Evolutionary conservation across 92 coral and sea anemone species (phyloP), one percentile per base, ranked within the genome.

Genomic region (Anthopleura xanthogrammica): DNA sequence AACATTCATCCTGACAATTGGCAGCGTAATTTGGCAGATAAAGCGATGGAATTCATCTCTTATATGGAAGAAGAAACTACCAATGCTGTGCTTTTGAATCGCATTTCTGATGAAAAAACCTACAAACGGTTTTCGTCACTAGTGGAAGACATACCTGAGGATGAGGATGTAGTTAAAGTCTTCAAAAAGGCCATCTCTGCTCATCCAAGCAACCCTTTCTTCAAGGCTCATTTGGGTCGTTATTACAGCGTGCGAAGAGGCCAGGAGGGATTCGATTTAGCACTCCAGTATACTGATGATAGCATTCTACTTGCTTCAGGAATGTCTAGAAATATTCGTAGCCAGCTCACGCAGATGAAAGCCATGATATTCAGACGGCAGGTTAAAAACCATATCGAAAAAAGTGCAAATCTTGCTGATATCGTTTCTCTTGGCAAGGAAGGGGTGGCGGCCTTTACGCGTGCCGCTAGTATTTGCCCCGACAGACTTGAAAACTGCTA

Each of bases 261-360:
- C 12, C 24, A 57, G 0, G 80, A 84, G 41, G 94, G 94, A 13
- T 85, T 91, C 56, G 77, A 80, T 0, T 23, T 39, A 19, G 94
- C 91, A 3, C 50, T 43, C 50, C 4, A 43, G 50, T 43, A 43
- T 43, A 91, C 94, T 0, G 83, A 91, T 58, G 88, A 91, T 16
- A 89, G 94, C 0, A 91, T 91, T 2, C 79, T 42, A 0, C 81
- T 88, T 70, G 87, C 87, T 2, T 39, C 82, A 4, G 78, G 40
- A 0, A 77, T 57, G 54, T 72, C 87, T 1, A 82, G 78, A 3
- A 52, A 72, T 14, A 83, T 80, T 0, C 86, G 95, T 0, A 79
- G 95, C 5, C 95, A 88, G 77, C 81, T 89, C 55, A 89, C 89
- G 0, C 95, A 92, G 65, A 92, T 92, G 95, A 89, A 89, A 82